Evolutionary conservation across 2,888 invertebrate species (phyloP), one percentile per base, ranked within the genome.

Genomic region (Empis stercorea): DNA sequence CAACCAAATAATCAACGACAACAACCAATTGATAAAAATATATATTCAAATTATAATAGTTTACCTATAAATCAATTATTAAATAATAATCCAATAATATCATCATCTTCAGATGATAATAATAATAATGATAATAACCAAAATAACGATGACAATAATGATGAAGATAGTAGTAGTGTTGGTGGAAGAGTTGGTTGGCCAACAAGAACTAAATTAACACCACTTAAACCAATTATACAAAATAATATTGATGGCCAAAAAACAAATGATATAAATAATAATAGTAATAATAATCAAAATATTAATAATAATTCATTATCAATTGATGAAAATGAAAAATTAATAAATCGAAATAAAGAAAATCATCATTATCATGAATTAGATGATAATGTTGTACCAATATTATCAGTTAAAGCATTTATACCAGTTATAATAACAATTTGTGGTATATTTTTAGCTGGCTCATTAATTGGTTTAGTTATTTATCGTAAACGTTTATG

Each of bases 401-500:
- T 11, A 17, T 78, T 80, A 53, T 66, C 81, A 40, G 72, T 80
- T 38, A 71, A 79, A 52, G 80, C 84, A 39, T 69, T 87, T 43
- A 76, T 87, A 56, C 84, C 87, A 2, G 71, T 87, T 43, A 72
- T 66, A 52, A 59, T 81, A 20, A 80, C 81, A 10, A 77, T 86
- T 43, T 79, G 79, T 56, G 80, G 75, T 4, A 71, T 88, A 43
- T 78, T 87, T 49, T 65, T 83, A 4, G 76, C 81, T 16, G 78
- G 81, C 4, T 80, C 79, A 16, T 73, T 76, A 40, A 76, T 82
- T 2, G 76, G 80, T 14, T 75, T 84, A 57, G 75, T 61, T 49
- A 50, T 85, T 47, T 80, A 84, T 54, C 79, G 84, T 56, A 81
- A 78, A 60, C 83, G 79, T 58, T 76, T 85, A 50, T 81, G 79